A percentile compares a stretch with the other conserved stretches of the same genome.
Conservation (phyloP, 2,797 vertebrate species). For the Nannoperca australis region DNA sequence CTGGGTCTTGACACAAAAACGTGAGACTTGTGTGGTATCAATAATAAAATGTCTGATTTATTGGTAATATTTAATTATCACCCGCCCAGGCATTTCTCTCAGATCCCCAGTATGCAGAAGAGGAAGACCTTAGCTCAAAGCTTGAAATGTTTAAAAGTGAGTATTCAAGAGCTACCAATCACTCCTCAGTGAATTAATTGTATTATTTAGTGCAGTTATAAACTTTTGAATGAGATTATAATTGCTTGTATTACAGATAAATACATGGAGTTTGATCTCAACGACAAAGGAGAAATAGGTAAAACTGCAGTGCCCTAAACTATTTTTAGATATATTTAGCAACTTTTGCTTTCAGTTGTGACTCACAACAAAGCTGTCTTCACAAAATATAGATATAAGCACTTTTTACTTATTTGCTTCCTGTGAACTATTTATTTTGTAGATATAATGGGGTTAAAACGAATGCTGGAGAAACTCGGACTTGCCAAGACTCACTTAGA, state of each 20-base stretch:
- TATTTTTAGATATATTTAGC: background rate
- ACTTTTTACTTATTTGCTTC: background rate
- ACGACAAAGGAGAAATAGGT: slow-evolving; percentile 90
- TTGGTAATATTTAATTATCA: slow-evolving; percentile 13
- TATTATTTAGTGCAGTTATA: background rate
- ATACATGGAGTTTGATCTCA: slow-evolving; percentile 91
- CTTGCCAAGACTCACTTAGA: slow-evolving; percentile 89
- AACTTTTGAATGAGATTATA: background rate
- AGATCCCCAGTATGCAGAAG: slow-evolving; percentile 85
- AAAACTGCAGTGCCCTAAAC: slow-evolving; percentile 39
- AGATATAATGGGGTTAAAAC: slow-evolving; percentile 90
- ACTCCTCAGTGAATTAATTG: background rate
- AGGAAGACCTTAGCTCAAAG: slow-evolving; percentile 85
- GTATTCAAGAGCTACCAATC: slow-evolving; percentile 13
- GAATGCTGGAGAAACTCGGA: slow-evolving; percentile 90
- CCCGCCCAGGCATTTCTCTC: slow-evolving; percentile 84
- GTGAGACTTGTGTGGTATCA: background rate
- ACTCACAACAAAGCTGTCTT: background rate
- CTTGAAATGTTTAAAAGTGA: slow-evolving; percentile 89
- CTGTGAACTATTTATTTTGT: background rate
- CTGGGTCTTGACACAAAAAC: background rate
- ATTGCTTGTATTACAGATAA: slow-evolving; percentile 81
- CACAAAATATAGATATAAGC: background rate
- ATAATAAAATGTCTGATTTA: background rate
- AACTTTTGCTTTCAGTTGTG: background rate